Evolutionary conservation across 2,888 invertebrate genomes (phyloP), one percentile per base, ranked within the genome.

Genomic region (Scaptomyza polygonia): DNA sequence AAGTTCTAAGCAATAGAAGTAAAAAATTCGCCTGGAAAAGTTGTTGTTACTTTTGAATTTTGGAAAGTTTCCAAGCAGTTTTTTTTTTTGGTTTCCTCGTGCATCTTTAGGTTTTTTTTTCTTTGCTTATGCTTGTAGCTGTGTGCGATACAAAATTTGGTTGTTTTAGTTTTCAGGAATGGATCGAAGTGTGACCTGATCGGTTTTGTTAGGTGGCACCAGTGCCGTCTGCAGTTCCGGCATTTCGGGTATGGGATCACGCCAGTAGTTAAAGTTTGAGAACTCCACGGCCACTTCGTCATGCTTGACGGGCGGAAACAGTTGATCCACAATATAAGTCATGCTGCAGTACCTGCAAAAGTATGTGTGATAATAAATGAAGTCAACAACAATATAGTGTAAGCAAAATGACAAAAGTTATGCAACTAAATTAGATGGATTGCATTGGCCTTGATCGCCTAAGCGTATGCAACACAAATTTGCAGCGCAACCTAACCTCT

Each of bases 251-350:
- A 98, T 93, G 9, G 98, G 98, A 77, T 97, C 96, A 75, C 98
- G 95, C 99, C 99, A 99, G 92, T 95, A 99, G 87, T 96, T 95
- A 82, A 98, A 97, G 88, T 96, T 95, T 66, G 96, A 97, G 93
- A 95, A 98, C 90, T 94, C 94, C 75, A 94, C 94, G 27, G 89
- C 82, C 47, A 94, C 94, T 72, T 94, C 93, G 88, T 94, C 94
- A 84, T 93, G 94, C 87, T 93, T 93, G 85, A 95, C 93, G 48
- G 96, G 95, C 79, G 99, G 99, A 92, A 98, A 99, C 91, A 99
- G 94, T 92, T 98, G 98, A 93, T 99, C 99, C 75, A 97, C 98
- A 77, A 98, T 95, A 92, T 96, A 96, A 73, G 96, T 96, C 96
- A 99, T 96, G 92, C 96, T 96, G 66, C 96, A 95, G 93, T 99